phyloP scores from a whole-genome alignment of 2,888 invertebrate genomes.

The Meteorus cinctellus region DNA sequence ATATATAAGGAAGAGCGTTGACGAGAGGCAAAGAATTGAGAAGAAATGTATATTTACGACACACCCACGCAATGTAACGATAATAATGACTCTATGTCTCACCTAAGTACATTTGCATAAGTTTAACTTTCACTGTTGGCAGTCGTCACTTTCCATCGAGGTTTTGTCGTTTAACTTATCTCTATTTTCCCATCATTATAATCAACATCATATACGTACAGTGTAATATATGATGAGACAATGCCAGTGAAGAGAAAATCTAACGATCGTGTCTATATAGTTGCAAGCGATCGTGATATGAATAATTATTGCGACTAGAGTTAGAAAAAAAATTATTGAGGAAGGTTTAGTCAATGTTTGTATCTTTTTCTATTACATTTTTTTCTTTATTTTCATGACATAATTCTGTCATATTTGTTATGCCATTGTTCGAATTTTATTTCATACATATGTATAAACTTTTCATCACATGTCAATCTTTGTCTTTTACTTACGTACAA shows the following conservation, averaged over 20 bases:
- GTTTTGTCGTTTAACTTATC: slow-evolving; percentile 5
- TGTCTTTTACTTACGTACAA: too few species aligned
- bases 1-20: background rate
- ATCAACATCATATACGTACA: background rate
- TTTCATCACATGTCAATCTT: too few species aligned
- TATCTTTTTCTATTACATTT: background rate
- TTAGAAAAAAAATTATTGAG: background rate
- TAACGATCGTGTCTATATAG: background rate
- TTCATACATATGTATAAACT: too few species aligned
- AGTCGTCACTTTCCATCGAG: slow-evolving; percentile 38
- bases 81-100: slow-evolving; percentile 22
- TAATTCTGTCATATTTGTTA: too few species aligned
- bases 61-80: slow-evolving; percentile 29
- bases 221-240: background rate
- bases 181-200: slow-evolving; percentile 8
- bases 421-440: too few species aligned
- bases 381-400: background rate
- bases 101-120: slow-evolving; percentile 42
- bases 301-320: background rate
- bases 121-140: slow-evolving; percentile 41
- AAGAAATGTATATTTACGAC: background rate
- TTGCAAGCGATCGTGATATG: background rate
- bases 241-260: background rate
- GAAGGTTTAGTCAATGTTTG: background rate
- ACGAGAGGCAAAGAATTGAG: background rate